These are phyloP conservation scores for Odocoileus virginianus DNA, from an alignment of 2,113 vertebrate species.

Conservation along the genomic window DNA sequence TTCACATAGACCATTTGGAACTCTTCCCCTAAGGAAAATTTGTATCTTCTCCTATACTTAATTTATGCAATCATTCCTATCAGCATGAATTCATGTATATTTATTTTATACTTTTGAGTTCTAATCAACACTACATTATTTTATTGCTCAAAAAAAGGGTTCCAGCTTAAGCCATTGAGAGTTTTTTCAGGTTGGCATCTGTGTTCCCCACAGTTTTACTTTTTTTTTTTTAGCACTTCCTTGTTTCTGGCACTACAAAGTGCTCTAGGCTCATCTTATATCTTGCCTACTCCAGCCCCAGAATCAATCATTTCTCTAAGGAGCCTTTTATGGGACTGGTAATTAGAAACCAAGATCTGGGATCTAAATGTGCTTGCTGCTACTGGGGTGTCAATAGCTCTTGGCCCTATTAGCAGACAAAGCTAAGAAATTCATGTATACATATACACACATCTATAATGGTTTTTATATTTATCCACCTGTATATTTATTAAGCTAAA, in stretches of 20 bases:
- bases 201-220: not conserved
- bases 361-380: not conserved
- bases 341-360: not conserved
- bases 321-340: not conserved
- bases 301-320: not conserved
- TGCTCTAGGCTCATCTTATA: not conserved
- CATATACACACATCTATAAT: not conserved
- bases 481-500: not conserved
- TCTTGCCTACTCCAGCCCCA: not conserved
- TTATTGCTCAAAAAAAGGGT: not conserved
- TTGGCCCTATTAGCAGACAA: not conserved
- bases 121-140: not conserved
- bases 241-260: not conserved
- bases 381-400: not conserved
- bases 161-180: not conserved
- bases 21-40: not conserved
- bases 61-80: not conserved
- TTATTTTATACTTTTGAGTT: slow-evolving; percentile 14
- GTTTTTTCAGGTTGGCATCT: not conserved
- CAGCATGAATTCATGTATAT: not conserved
- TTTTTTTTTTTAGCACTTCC: not conserved
- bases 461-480: not conserved
- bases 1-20: not conserved
- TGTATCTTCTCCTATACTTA: not conserved
- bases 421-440: not conserved